Conservation (phyloP, 1,140 invertebrate species). For the Caenorhabditis brenneri region DNA sequence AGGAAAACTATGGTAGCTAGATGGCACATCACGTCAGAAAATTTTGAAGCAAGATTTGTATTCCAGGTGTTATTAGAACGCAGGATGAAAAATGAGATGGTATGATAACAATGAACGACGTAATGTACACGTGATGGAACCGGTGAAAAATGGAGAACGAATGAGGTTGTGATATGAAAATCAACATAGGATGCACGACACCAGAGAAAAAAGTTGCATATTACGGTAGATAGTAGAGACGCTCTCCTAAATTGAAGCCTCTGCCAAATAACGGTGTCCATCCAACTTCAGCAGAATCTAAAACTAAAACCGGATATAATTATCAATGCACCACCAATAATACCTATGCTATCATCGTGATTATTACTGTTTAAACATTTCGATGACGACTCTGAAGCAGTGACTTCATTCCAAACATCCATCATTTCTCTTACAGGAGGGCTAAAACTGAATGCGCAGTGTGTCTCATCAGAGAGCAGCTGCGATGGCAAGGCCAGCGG, state of each 20-base stretch:
- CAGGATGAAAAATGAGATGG: too few relatives aligned
- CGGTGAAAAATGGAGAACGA: neutral
- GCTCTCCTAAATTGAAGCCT: constrained; percentile 11
- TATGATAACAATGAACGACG: neutral
- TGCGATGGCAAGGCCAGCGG: neutral
- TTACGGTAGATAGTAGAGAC: neutral
- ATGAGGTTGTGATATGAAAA: neutral
- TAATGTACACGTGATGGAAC: neutral
- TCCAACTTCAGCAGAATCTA: neutral
- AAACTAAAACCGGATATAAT: too few relatives aligned
- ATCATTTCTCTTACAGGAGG: constrained; percentile 1
- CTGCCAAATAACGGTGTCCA: constrained; percentile 22
- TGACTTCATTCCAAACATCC: neutral
- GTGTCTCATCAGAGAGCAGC: neutral
- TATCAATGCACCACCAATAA: too few relatives aligned
- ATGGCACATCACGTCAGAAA: too few relatives aligned
- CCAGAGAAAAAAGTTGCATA: neutral
- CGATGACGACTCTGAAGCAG: neutral
- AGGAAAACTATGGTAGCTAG: neutral
- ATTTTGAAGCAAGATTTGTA: neutral
- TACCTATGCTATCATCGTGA: neutral
- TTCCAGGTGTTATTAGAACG: neutral
- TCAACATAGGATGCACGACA: neutral
- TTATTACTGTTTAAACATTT: neutral
- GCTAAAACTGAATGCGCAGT: neutral